Evolutionary conservation across 2,888 invertebrate species (phyloP).

Genomic region (Cybosia mesomella): DNA sequence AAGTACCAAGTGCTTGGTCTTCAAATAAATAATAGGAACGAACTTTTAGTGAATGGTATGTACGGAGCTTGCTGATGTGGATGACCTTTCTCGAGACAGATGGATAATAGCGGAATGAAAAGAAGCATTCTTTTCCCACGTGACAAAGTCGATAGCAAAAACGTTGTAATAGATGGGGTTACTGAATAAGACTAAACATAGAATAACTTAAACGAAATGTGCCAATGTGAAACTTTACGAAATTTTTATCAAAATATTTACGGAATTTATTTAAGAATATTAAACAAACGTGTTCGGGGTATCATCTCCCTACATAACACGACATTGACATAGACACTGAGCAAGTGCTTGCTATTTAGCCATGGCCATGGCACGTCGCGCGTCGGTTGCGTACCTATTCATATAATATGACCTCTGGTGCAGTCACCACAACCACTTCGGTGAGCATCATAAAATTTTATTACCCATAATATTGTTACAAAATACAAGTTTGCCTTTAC

Average conservation of each 20-base stretch:
- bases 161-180: background rate
- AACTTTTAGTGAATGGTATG: constrained; percentile 48
- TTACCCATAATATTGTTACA: constrained; percentile 55
- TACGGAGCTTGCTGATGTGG: constrained; percentile 36
- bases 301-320: background rate
- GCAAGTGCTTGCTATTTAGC: constrained; percentile 47
- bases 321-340: constrained; percentile 42
- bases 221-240: background rate
- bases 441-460: constrained; percentile 67
- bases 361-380: no score
- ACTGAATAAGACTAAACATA: background rate
- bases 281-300: background rate
- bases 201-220: background rate
- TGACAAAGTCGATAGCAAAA: background rate
- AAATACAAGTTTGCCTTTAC: constrained; percentile 55
- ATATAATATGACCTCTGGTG: constrained; percentile 61
- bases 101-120: constrained; percentile 15
- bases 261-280: constrained; percentile 4
- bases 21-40: constrained; percentile 53
- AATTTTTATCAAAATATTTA: background rate
- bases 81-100: constrained; percentile 38
- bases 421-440: constrained; percentile 51
- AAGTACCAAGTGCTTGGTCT: constrained; percentile 58
- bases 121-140: constrained; percentile 15
- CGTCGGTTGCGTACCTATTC: constrained; percentile 38